Base-by-base conservation (phyloP, 2,888 invertebrate genomes). In the Ectemnius continuus region DNA sequence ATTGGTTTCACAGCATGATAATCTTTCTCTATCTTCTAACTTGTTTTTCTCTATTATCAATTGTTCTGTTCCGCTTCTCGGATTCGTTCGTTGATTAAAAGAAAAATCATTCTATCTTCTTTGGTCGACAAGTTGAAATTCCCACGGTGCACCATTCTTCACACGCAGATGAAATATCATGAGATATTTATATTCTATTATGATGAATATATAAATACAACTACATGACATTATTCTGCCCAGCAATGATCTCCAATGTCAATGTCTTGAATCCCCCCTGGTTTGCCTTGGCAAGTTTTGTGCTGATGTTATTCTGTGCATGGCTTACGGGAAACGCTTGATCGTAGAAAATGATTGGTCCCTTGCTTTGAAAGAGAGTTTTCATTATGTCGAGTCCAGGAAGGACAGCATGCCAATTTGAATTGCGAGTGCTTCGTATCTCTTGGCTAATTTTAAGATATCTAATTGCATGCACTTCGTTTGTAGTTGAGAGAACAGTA, bases 61-160 rank as follows among this genome's bases (percentile, higher is more conserved):
- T 18, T 1, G 5, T 28, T 8, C 48, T n/a, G 5, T 46, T 72
- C 68, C 23, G 16, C 69, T 59, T 61, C 61, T 52, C 56, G n/a
- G 64, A 76, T 67, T 64, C 67, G 26, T 56, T 68, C 76, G 68
- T 64, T 70, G 59, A 23, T 23, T 0, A 23, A 0, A 23, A 23
- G 3, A 23, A 0, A 23, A 23, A 23, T 23, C 23, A 23, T 23
- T 23, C 3, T 23, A 2, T 23, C 23, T 23, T 20, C 20, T 20
- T 20, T 23, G 23, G 23, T 23, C 23, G 23, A 23, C 23, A 23
- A 23, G 67, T 62, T 60, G 61, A 52, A 6, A 16, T 47, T 5
- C 5, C 65, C 61, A 66, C 8, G 6, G 5, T 36, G 36, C 66
- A 18, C 61, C 48, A 74, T 60, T 66, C 68, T 36, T 36, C 16